These are phyloP conservation scores for Patella ulyssiponensis DNA, from an alignment of 2,888 invertebrate genomes.

Conservation along the genomic window DNA sequence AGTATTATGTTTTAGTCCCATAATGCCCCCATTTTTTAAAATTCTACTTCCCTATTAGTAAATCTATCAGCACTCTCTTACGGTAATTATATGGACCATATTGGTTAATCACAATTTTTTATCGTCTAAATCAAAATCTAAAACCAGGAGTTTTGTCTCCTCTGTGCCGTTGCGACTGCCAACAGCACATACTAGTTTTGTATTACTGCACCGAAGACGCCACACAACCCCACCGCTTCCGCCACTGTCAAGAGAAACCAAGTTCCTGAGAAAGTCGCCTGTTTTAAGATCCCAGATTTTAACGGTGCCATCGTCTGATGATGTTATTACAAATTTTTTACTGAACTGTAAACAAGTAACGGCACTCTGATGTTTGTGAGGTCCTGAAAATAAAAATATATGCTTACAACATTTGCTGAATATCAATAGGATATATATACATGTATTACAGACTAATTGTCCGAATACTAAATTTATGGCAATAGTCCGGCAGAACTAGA, in stretches of 20 bases:
- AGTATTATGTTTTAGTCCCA: too few relatives aligned
- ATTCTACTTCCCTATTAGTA: too few relatives aligned
- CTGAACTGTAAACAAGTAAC: conserved; percentile 96
- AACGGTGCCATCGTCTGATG: conserved; percentile 99
- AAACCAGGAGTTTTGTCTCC: conserved; percentile 96
- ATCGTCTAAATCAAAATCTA: conserved; percentile 86
- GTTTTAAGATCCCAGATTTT: conserved; percentile 99
- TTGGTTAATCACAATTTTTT: too few relatives aligned
- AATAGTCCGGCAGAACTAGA: too few relatives aligned
- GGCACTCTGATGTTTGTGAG: conserved; percentile 97
- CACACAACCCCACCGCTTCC: conserved; percentile 99
- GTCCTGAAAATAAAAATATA: conserved; percentile 77
- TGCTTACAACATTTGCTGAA: too few relatives aligned
- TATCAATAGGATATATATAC: too few relatives aligned
- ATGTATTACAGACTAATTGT: too few relatives aligned
- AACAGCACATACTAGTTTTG: conserved; percentile 97
- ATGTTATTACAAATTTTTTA: conserved; percentile 97
- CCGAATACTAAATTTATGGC: too few relatives aligned
- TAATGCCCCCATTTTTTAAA: too few relatives aligned
- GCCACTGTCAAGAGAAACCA: conserved; percentile 93
- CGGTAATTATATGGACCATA: too few relatives aligned
- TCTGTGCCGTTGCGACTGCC: conserved; percentile 99
- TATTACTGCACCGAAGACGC: conserved; percentile 95
- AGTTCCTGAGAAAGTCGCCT: conserved; percentile 92
- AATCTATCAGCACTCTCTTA: too few relatives aligned